Percentiles rank a stretch among this genome's conserved stretches.
phyloP scores from a whole-genome alignment of 2,888 invertebrate species.

The Nineta flava region DNA sequence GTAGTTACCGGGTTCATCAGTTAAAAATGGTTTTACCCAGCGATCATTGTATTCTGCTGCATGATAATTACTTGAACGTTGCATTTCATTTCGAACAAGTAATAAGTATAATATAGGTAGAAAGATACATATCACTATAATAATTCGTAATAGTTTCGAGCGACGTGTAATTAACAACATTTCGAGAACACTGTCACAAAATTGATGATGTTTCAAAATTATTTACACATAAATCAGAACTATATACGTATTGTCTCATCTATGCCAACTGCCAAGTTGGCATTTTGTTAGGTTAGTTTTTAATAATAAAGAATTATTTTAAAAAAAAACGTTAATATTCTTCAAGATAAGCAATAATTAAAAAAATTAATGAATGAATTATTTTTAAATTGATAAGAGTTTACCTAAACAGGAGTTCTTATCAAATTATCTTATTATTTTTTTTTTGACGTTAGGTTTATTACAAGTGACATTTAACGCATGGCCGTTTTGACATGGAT shows the following conservation, averaged over 20 bases:
- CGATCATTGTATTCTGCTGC: constrained; percentile 11
- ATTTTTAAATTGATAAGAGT: too few species aligned
- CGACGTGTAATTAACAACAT: constrained; percentile 4
- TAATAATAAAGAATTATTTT: too few species aligned
- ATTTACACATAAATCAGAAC: neutral
- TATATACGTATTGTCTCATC: neutral
- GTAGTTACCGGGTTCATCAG: constrained; percentile 59
- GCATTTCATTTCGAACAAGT: constrained; percentile 39
- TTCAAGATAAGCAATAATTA: too few species aligned
- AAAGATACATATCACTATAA: constrained; percentile 33
- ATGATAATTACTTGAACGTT: constrained; percentile 19
- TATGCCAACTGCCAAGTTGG: neutral
- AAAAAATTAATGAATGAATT: too few species aligned
- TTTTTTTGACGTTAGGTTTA: too few species aligned
- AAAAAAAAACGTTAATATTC: too few species aligned
- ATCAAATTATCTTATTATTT: too few species aligned
- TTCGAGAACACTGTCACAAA: neutral
- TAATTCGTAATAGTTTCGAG: constrained; percentile 24
- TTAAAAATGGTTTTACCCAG: constrained; percentile 20
- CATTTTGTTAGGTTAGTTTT: neutral
- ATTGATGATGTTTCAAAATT: neutral
- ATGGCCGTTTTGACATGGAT: too few species aligned
- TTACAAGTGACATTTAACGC: too few species aligned
- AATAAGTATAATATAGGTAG: constrained; percentile 45
- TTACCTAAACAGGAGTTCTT: too few species aligned